Percentiles rank a stretch among this genome's conserved stretches.
phyloP scores from a whole-genome alignment of 2,113 vertebrate genomes.

The Sturnus vulgaris region DNA sequence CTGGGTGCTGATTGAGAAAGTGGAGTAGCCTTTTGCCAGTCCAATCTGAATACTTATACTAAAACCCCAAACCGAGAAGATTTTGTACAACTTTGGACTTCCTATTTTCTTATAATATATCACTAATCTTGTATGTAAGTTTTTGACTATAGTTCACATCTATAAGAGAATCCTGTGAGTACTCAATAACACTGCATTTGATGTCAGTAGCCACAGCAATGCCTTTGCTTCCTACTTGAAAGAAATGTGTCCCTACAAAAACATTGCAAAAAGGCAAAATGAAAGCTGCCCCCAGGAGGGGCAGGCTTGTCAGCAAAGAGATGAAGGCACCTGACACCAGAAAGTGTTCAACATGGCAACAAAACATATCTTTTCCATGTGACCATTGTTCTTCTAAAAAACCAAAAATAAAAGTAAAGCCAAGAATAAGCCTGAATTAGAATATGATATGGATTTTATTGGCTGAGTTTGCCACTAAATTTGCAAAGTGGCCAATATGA shows the following conservation, averaged over 20 bases:
- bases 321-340: neutral
- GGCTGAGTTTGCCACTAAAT: neutral
- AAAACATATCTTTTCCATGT: neutral
- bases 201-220: neutral
- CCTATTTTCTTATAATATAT: neutral
- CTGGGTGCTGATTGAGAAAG: neutral
- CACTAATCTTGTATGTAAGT: neutral
- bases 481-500: neutral
- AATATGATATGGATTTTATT: neutral
- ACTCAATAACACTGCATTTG: neutral
- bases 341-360: neutral
- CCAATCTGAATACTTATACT: neutral
- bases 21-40: neutral
- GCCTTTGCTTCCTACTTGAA: neutral
- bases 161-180: neutral
- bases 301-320: neutral
- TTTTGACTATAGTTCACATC: neutral
- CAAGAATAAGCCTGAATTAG: neutral
- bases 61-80: neutral
- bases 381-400: neutral
- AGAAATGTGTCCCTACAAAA: neutral
- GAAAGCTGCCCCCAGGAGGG: neutral
- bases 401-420: neutral
- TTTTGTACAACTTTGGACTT: neutral
- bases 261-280: neutral